Evolutionary conservation across 2,888 invertebrate species (phyloP).

Genomic region (Stratiomys singularior): DNA sequence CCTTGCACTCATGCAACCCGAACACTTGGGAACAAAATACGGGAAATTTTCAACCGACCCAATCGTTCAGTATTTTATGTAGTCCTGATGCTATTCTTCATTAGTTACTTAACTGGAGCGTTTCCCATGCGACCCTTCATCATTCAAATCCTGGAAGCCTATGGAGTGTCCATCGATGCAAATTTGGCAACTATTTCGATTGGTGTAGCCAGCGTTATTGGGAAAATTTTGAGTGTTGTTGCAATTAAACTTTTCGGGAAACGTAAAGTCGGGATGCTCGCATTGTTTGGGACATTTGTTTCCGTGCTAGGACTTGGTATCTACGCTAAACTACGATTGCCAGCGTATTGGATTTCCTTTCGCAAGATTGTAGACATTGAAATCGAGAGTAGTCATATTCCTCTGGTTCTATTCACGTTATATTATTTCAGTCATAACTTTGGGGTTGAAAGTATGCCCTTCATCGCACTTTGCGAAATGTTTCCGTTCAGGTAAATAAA

Average conservation of each 20-base stretch:
- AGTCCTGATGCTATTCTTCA: slow-evolving; percentile 68
- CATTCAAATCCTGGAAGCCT: slow-evolving; percentile 67
- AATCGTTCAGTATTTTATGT: slow-evolving; percentile 68
- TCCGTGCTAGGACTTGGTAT: slow-evolving; percentile 64
- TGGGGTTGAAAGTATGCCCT: slow-evolving; percentile 66
- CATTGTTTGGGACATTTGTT: slow-evolving; percentile 65
- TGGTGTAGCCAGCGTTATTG: slow-evolving; percentile 66
- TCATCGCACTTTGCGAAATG: slow-evolving; percentile 70
- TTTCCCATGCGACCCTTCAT: slow-evolving; percentile 68
- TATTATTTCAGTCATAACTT: slow-evolving; percentile 50
- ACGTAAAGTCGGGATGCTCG: slow-evolving; percentile 65
- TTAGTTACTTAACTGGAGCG: slow-evolving; percentile 68
- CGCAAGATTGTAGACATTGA: slow-evolving; percentile 55
- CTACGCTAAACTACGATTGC: slow-evolving; percentile 64
- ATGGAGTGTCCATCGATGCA: slow-evolving; percentile 59
- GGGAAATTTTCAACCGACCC: slow-evolving; percentile 67
- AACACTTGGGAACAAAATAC: slow-evolving; percentile 54
- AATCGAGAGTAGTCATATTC: slow-evolving; percentile 52
- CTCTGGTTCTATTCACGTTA: slow-evolving; percentile 57
- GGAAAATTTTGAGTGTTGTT: slow-evolving; percentile 64
- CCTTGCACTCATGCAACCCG: slow-evolving; percentile 58
- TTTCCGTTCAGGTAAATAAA: slow-evolving; percentile 70
- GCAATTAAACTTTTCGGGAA: slow-evolving; percentile 67
- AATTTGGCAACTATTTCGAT: slow-evolving; percentile 68
- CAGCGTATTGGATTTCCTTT: slow-evolving; percentile 65